These are phyloP conservation scores for Melanogrammus aeglefinus DNA, from an alignment of 2,797 vertebrate genomes.

Conservation along the genomic window DNA sequence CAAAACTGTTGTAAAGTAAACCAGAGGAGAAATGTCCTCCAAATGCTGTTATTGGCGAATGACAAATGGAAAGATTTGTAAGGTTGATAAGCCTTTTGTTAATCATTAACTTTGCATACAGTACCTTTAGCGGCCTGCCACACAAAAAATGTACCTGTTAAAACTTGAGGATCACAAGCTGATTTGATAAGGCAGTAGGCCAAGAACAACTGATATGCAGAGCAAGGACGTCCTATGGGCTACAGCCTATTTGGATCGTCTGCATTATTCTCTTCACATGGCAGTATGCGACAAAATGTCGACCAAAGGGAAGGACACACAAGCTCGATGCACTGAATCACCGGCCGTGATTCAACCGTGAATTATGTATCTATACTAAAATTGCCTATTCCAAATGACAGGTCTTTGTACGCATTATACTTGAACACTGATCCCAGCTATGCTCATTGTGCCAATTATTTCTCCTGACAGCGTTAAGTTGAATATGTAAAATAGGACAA, in stretches of 20 bases:
- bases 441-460: background rate
- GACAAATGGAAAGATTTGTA: background rate
- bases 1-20: background rate
- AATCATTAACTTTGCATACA: background rate
- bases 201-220: background rate
- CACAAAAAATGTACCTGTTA: background rate
- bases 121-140: background rate
- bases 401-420: background rate
- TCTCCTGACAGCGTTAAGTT: background rate
- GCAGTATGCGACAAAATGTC: background rate
- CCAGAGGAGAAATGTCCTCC: background rate
- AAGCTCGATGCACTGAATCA: background rate
- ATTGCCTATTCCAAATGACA: background rate
- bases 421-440: background rate
- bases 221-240: background rate
- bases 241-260: background rate
- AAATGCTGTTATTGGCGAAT: background rate
- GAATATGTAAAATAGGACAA: background rate
- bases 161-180: background rate
- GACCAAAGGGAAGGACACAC: background rate
- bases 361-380: background rate
- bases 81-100: background rate
- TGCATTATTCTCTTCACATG: background rate
- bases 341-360: background rate
- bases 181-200: background rate